A percentile compares a stretch with the other conserved stretches of the same genome.
Evolutionary conservation across 2,797 vertebrate species (phyloP).

Genomic region (Liparis tanakae): DNA sequence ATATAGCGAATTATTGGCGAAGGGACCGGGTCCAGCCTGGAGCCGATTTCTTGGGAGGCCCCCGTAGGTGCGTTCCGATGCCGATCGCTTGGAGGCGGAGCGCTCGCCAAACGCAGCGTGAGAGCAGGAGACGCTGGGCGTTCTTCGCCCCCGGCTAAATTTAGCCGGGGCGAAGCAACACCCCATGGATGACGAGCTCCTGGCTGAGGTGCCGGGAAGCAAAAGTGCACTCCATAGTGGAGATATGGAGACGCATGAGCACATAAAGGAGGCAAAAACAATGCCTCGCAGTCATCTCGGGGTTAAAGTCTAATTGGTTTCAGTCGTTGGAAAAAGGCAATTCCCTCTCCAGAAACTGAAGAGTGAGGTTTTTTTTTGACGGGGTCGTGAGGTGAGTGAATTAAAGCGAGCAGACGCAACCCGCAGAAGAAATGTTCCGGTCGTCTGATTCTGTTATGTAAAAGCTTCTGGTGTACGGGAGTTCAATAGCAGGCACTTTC

Average conservation of each 20-base stretch:
- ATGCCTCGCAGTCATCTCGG: slow-evolving; percentile 35
- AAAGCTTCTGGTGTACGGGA: slow-evolving; percentile 36
- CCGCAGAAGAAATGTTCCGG: slow-evolving; percentile 24
- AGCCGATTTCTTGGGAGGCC: slow-evolving; percentile 78
- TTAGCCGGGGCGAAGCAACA: slow-evolving; percentile 67
- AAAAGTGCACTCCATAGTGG: slow-evolving; percentile 27
- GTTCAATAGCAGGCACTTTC: slow-evolving; percentile 35
- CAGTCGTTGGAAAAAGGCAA: slow-evolving; percentile 20
- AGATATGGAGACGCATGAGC: slow-evolving; percentile 27
- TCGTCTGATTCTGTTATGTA: slow-evolving; percentile 35
- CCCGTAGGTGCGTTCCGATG: slow-evolving; percentile 80
- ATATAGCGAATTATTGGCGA: slow-evolving; percentile 80
- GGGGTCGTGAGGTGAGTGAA: slow-evolving; percentile 43
- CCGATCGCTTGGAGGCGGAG: slow-evolving; percentile 78
- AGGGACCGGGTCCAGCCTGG: slow-evolving; percentile 71
- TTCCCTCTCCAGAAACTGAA: slow-evolving; percentile 29
- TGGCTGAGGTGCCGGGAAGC: slow-evolving; percentile 42
- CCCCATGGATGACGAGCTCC: slow-evolving; percentile 58
- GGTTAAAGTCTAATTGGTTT: slow-evolving; percentile 55
- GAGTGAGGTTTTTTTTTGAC: slow-evolving; percentile 11
- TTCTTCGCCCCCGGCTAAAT: slow-evolving; percentile 74
- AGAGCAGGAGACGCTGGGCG: slow-evolving; percentile 52
- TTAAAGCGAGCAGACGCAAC: slow-evolving; percentile 30
- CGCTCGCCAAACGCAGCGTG: slow-evolving; percentile 57
- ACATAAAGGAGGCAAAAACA: slow-evolving; percentile 15